Base-by-base conservation (phyloP, 37 sponge, comb jelly and placozoan species). In the Aplysina aerophoba region DNA sequence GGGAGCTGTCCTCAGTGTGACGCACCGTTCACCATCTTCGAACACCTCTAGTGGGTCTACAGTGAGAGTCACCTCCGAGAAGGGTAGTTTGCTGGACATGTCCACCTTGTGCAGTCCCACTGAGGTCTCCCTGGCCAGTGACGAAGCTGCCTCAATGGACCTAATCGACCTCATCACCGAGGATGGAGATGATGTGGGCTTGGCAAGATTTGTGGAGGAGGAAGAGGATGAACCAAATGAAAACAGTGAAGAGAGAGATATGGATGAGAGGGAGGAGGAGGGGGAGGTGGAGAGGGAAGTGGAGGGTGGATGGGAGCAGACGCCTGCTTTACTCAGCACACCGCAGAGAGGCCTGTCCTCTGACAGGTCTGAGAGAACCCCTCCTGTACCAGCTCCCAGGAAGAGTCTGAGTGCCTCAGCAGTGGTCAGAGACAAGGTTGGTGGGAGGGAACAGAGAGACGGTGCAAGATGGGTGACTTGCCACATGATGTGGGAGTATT, bases 331-430 rank as follows among this genome's bases (percentile, higher is more conserved):
- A 44, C 50, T 8, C 50, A 44, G 8, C 50, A 44, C 8, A 8
- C 55, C 40, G 55, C 24, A 5, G 22, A 28, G 21, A 28, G 24
- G 17, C 24, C 55, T n/a, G 15, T 24, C 54, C 21, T 24, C 3
- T 79, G 55, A 17, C 6, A 25, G 0, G 17, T 44, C 21, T n/a
- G 25, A 30, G 27, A 35, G 17, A 0, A 53, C 55, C 21, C 55
- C 79, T 11, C 27, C 54, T 53, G 55, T 53, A 79, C 79, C 79
- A 44, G 55, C 79, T 44, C 79, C 74, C 6, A 73, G 31, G 74
- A 73, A 33, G 36, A 33, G 33, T 4, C 8, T 38, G 36, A 25
- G 30, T 64, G 5, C 66, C 3, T 64, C 66, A 64, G 66, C 6
- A 12, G 3, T 31, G 30, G 30, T 8, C 28, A 64, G 28, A 31